Percentiles rank a stretch among this genome's conserved stretches.
Conservation (phyloP, 2,113 vertebrate genomes). For the Ceyx cyanopectus region DNA sequence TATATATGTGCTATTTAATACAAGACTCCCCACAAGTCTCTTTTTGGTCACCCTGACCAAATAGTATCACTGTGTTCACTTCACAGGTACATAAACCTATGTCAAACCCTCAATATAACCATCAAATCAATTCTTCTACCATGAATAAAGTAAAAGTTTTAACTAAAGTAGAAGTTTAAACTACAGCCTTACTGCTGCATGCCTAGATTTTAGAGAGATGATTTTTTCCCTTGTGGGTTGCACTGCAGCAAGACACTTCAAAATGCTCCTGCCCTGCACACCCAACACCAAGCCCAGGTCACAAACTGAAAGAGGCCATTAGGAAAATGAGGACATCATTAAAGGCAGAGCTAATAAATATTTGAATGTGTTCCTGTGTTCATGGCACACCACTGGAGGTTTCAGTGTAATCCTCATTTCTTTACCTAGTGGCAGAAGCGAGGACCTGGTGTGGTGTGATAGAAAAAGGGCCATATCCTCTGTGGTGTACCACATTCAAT, state of each 20-base stretch:
- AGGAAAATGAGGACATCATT: neutral
- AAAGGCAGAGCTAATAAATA: neutral
- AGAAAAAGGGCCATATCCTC: conserved; percentile 60
- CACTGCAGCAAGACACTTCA: neutral
- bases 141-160: neutral
- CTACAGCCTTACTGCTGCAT: neutral
- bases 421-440: neutral
- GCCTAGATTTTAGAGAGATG: neutral
- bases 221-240: neutral
- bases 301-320: neutral
- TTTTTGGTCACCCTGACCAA: neutral
- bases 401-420: neutral
- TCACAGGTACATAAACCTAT: neutral
- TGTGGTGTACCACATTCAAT: conserved; percentile 78
- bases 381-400: neutral
- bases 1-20: neutral
- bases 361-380: neutral
- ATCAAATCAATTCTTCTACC: neutral
- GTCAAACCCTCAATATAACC: neutral
- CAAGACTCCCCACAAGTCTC: neutral
- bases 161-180: neutral
- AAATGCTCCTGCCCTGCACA: neutral
- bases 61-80: neutral
- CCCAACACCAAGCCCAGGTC: no score
- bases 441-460: conserved; percentile 61